Percentiles rank a stretch among this genome's conserved stretches.
phyloP scores from a whole-genome alignment of 1,140 invertebrate species.

The Diabrotica virgifera region DNA sequence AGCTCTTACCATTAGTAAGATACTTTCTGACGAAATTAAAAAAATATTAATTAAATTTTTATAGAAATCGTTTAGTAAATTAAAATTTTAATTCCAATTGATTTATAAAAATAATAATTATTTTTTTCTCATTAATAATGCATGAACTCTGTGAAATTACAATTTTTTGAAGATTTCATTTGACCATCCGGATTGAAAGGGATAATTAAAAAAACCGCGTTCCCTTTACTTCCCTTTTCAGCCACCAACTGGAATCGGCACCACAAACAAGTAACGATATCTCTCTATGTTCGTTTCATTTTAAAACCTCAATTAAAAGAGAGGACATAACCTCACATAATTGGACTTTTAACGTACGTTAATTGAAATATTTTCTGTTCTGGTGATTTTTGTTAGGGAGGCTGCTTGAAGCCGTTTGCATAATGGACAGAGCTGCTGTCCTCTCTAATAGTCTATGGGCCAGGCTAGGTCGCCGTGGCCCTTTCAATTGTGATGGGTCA shows the following conservation, averaged over 20 bases:
- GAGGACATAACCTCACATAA: neutral
- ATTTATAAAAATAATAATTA: too few relatives aligned
- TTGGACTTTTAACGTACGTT: neutral
- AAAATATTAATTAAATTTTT: too few relatives aligned
- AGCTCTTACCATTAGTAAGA: too few relatives aligned
- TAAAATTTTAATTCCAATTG: too few relatives aligned
- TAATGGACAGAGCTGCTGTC: too few relatives aligned
- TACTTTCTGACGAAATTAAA: too few relatives aligned
- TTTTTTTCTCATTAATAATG: neutral
- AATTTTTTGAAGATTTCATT: neutral
- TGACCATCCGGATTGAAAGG: neutral
- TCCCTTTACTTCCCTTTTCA: neutral
- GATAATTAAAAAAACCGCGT: neutral
- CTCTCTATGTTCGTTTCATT: conserved; percentile 1
- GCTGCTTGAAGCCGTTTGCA: too few relatives aligned
- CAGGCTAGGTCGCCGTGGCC: too few relatives aligned
- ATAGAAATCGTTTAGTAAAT: too few relatives aligned
- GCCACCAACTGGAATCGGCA: neutral
- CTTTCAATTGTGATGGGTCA: too few relatives aligned
- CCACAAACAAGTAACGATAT: neutral
- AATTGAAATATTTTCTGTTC: conserved; percentile 1
- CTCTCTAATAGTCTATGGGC: too few relatives aligned
- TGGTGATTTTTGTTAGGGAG: neutral
- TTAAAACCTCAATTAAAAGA: neutral
- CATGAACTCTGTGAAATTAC: neutral